Evolutionary conservation across 2,888 invertebrate genomes (phyloP), one percentile per base, ranked within the genome.

Genomic region (Ophion slaviceki): DNA sequence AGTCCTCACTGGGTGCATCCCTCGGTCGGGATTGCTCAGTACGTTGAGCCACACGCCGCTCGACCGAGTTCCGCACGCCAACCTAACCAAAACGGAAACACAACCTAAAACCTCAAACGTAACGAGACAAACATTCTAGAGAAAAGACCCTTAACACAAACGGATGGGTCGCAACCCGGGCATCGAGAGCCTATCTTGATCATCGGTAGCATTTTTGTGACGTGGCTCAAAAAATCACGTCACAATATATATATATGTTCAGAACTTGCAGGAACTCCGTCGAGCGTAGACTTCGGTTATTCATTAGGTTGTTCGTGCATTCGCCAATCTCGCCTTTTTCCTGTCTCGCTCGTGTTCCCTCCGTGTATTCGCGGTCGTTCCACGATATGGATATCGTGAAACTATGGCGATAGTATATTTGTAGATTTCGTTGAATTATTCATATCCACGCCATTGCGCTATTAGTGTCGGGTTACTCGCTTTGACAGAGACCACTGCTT

Each of bases 401-500:
- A 78, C 72, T 74, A 78, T 85, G 28, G 62, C 67, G 53, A 70
- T 57, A 36, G 53, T 82, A 79, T 85, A 82, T 81, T 85, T 82
- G 82, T 57, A 79, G 82, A 85, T 85, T 78, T 66, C 88, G 89
- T 88, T 92, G 92, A 92, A 92, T 92, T 89, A 92, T 92, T 92
- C 92, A 91, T 92, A 86, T 85, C 83, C 81, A 78, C 88, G 90
- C 89, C 89, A 89, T 88, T 88, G 87, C 88, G 89, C 90, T 90
- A 91, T 91, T 91, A 90, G 91, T 90, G 91, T 92, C 91, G 85
- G 86, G 89, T 90, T 90, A 91, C 91, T 90, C 90, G 87, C 91
- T 92, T 92, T 92, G 92, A 92, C 92, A 89, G 91, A 89, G 90
- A 90, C 90, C 89, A 91, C 89, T 88, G 88, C 89, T 90, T 93